Evolutionary conservation across 2,113 vertebrate genomes (phyloP), one percentile per base, ranked within the genome.

Genomic region (Lucifuga dentata): DNA sequence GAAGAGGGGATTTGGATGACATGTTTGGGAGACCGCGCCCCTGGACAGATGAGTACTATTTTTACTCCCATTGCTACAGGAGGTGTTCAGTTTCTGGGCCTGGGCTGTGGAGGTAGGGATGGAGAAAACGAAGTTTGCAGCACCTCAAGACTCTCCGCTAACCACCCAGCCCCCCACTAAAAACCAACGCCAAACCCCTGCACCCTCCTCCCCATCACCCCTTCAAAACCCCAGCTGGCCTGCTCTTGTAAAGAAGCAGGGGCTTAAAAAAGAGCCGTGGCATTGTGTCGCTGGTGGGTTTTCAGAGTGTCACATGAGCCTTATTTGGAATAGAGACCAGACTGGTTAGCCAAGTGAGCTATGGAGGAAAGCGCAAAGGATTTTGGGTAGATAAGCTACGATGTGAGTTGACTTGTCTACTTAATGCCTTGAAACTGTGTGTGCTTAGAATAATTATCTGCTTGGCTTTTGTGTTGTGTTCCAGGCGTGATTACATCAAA

Each of bases 1-100:
- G 29, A 29, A 21, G n/a, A 24, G 19, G 24, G 24, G 13, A n/a
- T 33, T 11, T 19, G 52, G 74, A 46, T 7, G 26, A 45, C 43
- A 52, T 52, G 76, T 12, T 50, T 12, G 5, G 20, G 38, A 69
- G 80, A 55, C 74, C 83, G 43, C 75, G n/a, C 86, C 85, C 82
- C 38, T 2, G 57, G 65, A 87, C 91, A 92, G 90, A 90, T 91
- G 90, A 88, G 36, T 58, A 64, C 90, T 94, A 94, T 92, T 89
- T 93, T 92, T 93, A 92, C 78, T 19, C 44, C 44, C 17, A 3
- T 43, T 83, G 76, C 65, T 81, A 39, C 46, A 1, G 48, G 67
- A 62, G 84, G 93, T 89, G 86, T 93, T 84, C 0, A 65, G 85
- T 93, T 92, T 89, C 90, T 62, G 35, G 21, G 20, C 10, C 52